Evolutionary conservation across 2,113 vertebrate species (phyloP).

Genomic region (Myrmecophaga tridactyla): DNA sequence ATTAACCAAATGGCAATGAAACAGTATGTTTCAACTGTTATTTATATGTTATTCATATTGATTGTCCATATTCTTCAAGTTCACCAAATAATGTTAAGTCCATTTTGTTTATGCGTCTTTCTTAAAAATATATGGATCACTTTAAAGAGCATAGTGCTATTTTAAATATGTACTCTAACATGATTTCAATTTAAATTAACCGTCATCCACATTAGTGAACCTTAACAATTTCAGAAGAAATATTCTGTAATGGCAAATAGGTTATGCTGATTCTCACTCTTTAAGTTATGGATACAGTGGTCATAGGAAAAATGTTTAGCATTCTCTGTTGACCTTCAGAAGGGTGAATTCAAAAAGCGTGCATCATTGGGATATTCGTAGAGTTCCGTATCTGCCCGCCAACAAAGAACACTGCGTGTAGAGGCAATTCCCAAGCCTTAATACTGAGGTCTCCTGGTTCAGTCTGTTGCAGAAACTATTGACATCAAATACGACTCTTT

Average conservation of each 20-base stretch:
- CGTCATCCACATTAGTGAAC: background rate
- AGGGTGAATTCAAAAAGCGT: background rate
- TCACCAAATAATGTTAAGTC: background rate
- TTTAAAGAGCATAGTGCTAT: background rate
- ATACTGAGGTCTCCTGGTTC: background rate
- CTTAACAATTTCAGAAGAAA: background rate
- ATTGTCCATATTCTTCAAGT: background rate
- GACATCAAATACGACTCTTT: background rate
- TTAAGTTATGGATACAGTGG: background rate
- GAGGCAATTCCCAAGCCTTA: background rate
- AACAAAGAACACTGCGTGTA: background rate
- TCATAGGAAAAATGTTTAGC: background rate
- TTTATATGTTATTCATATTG: background rate
- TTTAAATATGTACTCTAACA: background rate
- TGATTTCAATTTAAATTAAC: background rate
- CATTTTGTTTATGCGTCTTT: background rate
- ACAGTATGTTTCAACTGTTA: too few relatives aligned
- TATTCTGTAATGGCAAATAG: background rate
- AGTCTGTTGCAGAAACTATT: background rate
- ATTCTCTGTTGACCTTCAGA: background rate
- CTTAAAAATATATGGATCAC: background rate
- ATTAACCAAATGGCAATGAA: background rate
- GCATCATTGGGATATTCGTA: background rate
- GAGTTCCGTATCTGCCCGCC: background rate
- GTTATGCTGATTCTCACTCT: conserved; percentile 1